phyloP scores from a whole-genome alignment of 2,113 vertebrate genomes.

The Crotalus viridis region DNA sequence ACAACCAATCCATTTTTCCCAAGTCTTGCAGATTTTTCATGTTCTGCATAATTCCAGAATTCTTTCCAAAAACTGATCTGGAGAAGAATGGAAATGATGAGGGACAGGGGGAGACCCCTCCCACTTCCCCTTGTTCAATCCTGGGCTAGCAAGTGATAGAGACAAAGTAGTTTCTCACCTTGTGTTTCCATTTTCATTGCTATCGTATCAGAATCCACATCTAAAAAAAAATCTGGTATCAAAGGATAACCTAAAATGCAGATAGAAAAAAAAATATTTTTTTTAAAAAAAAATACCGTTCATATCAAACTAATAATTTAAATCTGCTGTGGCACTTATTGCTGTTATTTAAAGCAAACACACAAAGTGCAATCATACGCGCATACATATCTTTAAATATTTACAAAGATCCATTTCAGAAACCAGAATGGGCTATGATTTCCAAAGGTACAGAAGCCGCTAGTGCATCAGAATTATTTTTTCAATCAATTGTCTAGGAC shows the following conservation, averaged over 20 bases:
- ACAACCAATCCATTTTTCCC: not conserved
- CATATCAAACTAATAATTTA: not conserved
- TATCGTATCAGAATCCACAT: slow-evolving; percentile 68
- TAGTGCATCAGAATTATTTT: not conserved
- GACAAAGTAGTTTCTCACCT: slow-evolving; percentile 65
- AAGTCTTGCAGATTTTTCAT: not conserved
- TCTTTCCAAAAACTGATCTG: not conserved
- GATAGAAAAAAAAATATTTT: not conserved
- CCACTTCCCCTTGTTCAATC: not conserved
- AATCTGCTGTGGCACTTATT: not conserved
- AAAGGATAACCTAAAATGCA: slow-evolving; percentile 81
- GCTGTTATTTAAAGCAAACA: not conserved
- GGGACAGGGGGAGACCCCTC: not conserved
- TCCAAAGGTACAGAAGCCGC: not conserved
- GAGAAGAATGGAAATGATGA: not conserved
- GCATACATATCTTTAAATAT: not conserved
- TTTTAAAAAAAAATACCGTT: not conserved
- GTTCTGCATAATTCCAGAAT: not conserved
- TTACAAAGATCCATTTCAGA: not conserved
- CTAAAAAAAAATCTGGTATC: slow-evolving; percentile 94
- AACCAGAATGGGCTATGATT: not conserved
- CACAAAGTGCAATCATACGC: not conserved
- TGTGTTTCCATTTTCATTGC: slow-evolving; percentile 66
- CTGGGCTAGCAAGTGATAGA: not conserved
- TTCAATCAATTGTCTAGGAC: not conserved